Conservation (phyloP, 2,113 vertebrate species). For the Bungarus multicinctus region DNA sequence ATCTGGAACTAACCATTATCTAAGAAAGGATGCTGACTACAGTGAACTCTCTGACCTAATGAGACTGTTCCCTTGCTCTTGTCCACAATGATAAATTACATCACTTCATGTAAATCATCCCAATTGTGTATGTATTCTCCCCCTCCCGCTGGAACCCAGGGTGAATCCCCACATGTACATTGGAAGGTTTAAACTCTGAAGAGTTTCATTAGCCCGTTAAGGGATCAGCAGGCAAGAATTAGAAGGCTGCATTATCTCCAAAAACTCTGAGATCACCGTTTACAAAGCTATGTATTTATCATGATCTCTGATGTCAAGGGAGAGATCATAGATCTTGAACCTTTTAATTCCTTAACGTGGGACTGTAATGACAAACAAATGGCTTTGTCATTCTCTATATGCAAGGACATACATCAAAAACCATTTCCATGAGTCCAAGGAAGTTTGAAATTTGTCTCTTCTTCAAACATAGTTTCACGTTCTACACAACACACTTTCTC, state of each 20-base stretch:
- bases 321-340: background rate
- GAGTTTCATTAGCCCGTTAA: background rate
- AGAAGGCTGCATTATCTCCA: background rate
- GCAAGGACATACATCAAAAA: background rate
- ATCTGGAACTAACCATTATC: conserved; percentile 19
- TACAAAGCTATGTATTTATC: background rate
- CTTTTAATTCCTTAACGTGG: background rate
- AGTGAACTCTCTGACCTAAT: conserved; percentile 10
- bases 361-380: background rate
- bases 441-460: background rate
- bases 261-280: background rate
- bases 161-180: no score
- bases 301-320: background rate
- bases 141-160: background rate
- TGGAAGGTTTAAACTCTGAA: background rate
- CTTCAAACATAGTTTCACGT: background rate
- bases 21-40: conserved; percentile 1
- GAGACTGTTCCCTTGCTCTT: background rate
- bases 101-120: background rate
- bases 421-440: background rate
- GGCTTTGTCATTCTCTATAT: background rate
- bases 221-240: background rate
- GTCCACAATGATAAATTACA: conserved; percentile 1
- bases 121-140: background rate
- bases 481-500: background rate